These are phyloP conservation scores for Bombyx mandarina DNA, from an alignment of 1,140 invertebrate genomes.

Conservation along the genomic window DNA sequence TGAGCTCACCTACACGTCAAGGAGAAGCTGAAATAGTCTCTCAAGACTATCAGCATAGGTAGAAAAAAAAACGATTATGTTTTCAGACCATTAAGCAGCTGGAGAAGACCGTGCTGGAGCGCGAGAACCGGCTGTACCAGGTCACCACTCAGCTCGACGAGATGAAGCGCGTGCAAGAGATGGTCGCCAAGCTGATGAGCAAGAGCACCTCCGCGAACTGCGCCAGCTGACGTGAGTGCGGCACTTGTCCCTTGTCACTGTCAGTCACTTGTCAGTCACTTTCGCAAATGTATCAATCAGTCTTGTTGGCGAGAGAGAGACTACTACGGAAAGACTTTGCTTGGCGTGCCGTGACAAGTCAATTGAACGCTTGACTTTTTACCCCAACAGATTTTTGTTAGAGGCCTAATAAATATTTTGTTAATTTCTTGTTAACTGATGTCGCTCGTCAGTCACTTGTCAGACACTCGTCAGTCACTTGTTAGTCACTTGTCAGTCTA, in stretches of 20 bases:
- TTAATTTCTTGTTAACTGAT: no score
- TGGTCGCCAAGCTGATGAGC: conserved; percentile 66
- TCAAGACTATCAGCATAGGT: no score
- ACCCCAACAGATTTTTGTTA: conserved; percentile 30
- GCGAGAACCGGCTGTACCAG: conserved; percentile 63
- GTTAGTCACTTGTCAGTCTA: no score
- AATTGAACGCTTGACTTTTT: conserved; percentile 93
- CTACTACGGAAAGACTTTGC: conserved; percentile 88
- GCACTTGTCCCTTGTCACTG: no score
- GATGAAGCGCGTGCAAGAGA: conserved; percentile 67
- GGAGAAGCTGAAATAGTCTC: no score
- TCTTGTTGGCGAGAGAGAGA: conserved; percentile 89
- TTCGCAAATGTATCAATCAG: conserved; percentile 84
- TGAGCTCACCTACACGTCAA: no score
- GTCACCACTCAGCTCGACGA: conserved; percentile 65
- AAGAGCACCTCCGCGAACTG: conserved; percentile 29
- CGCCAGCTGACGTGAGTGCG: conserved; percentile 1
- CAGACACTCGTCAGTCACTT: no score
- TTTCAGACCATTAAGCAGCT: conserved; percentile 62
- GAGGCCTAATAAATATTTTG: no score
- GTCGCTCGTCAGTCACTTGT: no score
- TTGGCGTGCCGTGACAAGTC: conserved; percentile 94
- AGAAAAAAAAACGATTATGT: background rate
- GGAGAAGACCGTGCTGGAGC: conserved; percentile 63
- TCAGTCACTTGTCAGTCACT: no score